Evolutionary conservation across 2,113 vertebrate genomes (phyloP), one percentile per base, ranked within the genome.

Genomic region (Chionomys nivalis): DNA sequence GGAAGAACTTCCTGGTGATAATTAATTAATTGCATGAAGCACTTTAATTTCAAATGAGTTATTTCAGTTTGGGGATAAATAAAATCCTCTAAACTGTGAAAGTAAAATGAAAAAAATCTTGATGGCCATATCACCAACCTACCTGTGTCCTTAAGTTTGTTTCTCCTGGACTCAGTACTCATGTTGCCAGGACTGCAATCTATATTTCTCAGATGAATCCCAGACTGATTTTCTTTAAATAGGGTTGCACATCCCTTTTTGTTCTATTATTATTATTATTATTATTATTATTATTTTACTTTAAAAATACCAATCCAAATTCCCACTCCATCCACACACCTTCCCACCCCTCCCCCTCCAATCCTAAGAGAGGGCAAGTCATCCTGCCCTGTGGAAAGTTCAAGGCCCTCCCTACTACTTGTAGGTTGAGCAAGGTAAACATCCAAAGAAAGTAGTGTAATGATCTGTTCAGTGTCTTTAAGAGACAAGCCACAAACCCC

Each of bases 21-120:
- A 97, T 95, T 96, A 92, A 96, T 97, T 97, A 97, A 95, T 89
- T 94, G 76, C 81, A 94, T 75, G 76, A 49, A 81, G 89, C 63
- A 42, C 85, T 97, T 98, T 72, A 94, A 90, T 96, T 68, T 94
- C 23, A 96, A 93, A 94, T 68, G 49, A 93, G 89, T 89, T n/a
- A 19, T 49, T 96, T 72, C 39, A 68, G 12, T 79, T 96, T 96
- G 1, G 76, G 42, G 94, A 93, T 73, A 90, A 96, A 85, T 68
- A n/a, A 95, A 91, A 92, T 55, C 75, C 13, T 92, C 49, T 86
- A 96, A 93, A 93, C 72, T 87, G 95, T 96, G 82, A 96, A 97
- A 93, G 24, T 52, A 96, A 97, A 96, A 93, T 77, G 31, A 55
- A 96, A 97, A 96, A 95, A 96, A 88, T 83, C 31, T 91, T 76